Conservation (phyloP, 1,140 invertebrate species). For the Aphaenogaster ashmeadi region DNA sequence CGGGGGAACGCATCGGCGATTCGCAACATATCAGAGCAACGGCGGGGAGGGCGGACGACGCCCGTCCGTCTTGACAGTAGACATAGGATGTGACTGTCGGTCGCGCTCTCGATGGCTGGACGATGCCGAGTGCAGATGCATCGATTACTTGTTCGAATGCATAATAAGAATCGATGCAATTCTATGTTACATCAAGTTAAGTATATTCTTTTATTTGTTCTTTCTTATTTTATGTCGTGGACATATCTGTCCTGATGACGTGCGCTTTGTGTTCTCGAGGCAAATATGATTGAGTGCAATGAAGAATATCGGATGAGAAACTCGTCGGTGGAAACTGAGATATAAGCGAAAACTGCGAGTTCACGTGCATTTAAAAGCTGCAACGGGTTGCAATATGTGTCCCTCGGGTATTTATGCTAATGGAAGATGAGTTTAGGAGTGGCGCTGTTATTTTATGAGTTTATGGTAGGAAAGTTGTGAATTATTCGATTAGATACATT, state of each 20-base stretch:
- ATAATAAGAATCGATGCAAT: not conserved
- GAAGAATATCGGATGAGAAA: not conserved
- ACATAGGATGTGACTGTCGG: slow-evolving; percentile 65
- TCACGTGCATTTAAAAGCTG: slow-evolving; percentile 21
- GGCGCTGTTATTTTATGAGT: slow-evolving; percentile 43
- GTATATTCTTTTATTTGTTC: not conserved
- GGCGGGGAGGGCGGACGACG: slow-evolving; percentile 59
- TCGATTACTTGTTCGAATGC: not conserved
- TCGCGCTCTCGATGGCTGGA: slow-evolving; percentile 63
- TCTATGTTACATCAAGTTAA: not conserved
- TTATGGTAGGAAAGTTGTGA: not conserved
- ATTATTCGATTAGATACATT: not conserved
- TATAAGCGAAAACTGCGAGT: not conserved
- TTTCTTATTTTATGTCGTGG: not conserved
- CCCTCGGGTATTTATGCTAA: slow-evolving; percentile 26
- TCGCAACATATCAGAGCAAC: slow-evolving; percentile 80
- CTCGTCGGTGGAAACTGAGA: not conserved
- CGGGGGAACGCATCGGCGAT: slow-evolving; percentile 63
- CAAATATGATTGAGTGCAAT: not conserved
- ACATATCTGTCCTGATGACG: slow-evolving; percentile 3
- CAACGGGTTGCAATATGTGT: not conserved
- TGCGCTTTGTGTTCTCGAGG: slow-evolving; percentile 27
- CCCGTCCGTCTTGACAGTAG: slow-evolving; percentile 68
- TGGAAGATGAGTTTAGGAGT: slow-evolving; percentile 25
- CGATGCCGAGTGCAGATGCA: slow-evolving; percentile 60